These are phyloP conservation scores for Microcebus jonahi DNA, from an alignment of 2,113 vertebrate species.

Conservation along the genomic window DNA sequence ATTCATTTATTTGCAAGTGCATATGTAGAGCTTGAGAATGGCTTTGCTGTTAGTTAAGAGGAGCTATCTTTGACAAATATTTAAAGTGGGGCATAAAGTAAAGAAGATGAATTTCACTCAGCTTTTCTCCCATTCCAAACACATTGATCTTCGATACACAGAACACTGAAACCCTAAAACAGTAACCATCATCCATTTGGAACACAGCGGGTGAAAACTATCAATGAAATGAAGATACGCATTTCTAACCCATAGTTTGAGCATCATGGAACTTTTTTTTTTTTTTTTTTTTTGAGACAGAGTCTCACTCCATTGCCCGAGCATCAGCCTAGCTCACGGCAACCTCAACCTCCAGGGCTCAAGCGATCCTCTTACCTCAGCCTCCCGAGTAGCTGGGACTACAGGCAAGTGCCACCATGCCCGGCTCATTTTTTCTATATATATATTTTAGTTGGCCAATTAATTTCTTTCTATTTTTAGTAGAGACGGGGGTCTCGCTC, in stretches of 20 bases:
- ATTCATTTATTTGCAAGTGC: slow-evolving; percentile 54
- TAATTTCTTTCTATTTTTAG: too few relatives aligned
- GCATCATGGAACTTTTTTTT: background rate
- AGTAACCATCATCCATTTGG: background rate
- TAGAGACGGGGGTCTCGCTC: too few relatives aligned
- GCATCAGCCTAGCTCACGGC: too few relatives aligned
- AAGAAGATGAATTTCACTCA: background rate
- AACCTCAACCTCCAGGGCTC: too few relatives aligned
- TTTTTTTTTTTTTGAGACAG: too few relatives aligned
- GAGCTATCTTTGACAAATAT: background rate
- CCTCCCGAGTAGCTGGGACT: too few relatives aligned
- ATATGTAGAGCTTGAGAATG: background rate
- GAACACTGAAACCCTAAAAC: background rate
- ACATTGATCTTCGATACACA: slow-evolving; percentile 26
- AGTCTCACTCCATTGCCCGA: too few relatives aligned
- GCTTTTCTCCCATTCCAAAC: background rate
- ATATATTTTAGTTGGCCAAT: too few relatives aligned
- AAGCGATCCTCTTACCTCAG: too few relatives aligned
- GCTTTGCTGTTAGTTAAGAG: slow-evolving; percentile 5
- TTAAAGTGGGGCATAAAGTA: background rate
- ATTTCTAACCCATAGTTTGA: background rate
- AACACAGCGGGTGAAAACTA: background rate
- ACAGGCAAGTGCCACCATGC: too few relatives aligned
- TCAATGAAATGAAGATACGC: slow-evolving; percentile 29
- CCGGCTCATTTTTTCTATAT: too few relatives aligned